These are phyloP conservation scores for Dusona sp. DNA, from an alignment of 2,888 invertebrate species.

Conservation along the genomic window DNA sequence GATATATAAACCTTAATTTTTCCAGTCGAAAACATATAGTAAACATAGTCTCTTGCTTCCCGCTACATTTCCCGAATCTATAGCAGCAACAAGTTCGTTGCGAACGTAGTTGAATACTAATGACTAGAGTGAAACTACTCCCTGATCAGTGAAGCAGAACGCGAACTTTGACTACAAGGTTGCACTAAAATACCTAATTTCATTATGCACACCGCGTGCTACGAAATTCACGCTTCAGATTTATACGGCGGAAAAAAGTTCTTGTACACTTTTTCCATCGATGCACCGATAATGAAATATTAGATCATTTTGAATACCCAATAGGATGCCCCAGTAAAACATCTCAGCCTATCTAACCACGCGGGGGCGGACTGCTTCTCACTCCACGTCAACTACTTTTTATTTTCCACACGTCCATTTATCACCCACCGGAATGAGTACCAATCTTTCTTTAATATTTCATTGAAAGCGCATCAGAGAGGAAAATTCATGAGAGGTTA, in stretches of 20 bases:
- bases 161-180: conserved; percentile 9
- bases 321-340: no score
- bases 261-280: neutral
- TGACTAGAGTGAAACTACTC: conserved; percentile 3
- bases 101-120: conserved; percentile 26
- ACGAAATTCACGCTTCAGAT: neutral
- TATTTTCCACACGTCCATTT: no score
- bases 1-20: neutral
- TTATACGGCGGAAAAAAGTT: neutral
- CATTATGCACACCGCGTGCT: neutral
- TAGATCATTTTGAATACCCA: no score
- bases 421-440: no score
- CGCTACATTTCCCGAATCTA: neutral
- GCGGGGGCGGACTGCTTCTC: no score
- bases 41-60: neutral
- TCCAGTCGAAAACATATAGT: neutral
- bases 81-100: neutral
- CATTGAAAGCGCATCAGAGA: no score
- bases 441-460: no score
- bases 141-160: neutral
- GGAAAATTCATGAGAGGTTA: no score
- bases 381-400: no score
- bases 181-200: neutral
- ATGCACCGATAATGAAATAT: no score
- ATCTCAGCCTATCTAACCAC: no score